Percentiles rank a stretch among this genome's conserved stretches.
These are phyloP conservation scores for Ectemnius lituratus DNA, from an alignment of 2,888 invertebrate species.

Conservation along the genomic window DNA sequence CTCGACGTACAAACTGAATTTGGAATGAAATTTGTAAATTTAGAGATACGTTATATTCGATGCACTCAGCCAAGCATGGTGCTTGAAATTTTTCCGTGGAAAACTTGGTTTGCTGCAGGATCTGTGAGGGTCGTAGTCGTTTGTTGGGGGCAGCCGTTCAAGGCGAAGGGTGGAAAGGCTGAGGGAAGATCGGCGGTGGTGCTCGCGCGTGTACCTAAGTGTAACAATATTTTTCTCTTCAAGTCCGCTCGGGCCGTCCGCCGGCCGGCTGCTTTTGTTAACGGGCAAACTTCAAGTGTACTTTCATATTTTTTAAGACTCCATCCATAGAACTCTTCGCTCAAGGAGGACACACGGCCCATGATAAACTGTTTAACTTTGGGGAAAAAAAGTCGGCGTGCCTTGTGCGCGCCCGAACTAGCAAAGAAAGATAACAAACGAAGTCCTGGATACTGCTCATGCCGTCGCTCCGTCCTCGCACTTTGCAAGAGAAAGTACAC, in stretches of 20 bases:
- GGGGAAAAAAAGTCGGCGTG: constrained; percentile 34
- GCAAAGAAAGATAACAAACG: constrained; percentile 36
- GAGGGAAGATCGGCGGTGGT: constrained; percentile 28
- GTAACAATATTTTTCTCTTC: constrained; percentile 53
- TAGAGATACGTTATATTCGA: background rate
- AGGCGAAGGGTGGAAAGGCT: constrained; percentile 23
- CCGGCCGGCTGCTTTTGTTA: constrained; percentile 40
- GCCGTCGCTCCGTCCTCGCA: constrained; percentile 26
- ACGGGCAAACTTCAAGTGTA: constrained; percentile 50
- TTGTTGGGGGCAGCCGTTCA: constrained; percentile 27
- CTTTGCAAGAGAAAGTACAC: constrained; percentile 20
- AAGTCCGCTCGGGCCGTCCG: constrained; percentile 25
- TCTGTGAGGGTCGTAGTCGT: constrained; percentile 34
- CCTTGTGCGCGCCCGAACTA: constrained; percentile 20
- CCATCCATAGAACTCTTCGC: constrained; percentile 39
- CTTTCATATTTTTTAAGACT: constrained; percentile 47
- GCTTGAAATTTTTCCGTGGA: background rate
- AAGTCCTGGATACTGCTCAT: constrained; percentile 18
- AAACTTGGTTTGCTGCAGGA: constrained; percentile 20
- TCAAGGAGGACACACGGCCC: constrained; percentile 25
- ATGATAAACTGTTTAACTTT: constrained; percentile 51
- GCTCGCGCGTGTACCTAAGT: constrained; percentile 17
- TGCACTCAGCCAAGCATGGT: constrained; percentile 19
- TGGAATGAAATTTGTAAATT: too few relatives aligned
- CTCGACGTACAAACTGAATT: too few relatives aligned